Percentiles rank a stretch among this genome's conserved stretches.
phyloP scores from a whole-genome alignment of 2,113 vertebrate species.

The Sinocyclocheilus anshuiensis region DNA sequence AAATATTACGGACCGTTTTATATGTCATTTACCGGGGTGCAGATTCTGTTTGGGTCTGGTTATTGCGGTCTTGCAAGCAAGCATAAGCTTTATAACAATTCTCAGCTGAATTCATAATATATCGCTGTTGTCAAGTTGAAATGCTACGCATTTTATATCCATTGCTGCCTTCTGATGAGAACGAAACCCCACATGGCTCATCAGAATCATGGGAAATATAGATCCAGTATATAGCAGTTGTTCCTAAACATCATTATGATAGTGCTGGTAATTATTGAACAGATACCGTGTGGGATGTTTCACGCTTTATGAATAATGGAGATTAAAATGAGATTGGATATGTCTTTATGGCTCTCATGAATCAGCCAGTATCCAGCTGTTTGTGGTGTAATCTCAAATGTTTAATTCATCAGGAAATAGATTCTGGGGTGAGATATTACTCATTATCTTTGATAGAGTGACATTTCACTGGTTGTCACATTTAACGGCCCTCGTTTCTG shows the following conservation, averaged over 20 bases:
- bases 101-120: conserved; percentile 31
- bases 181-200: conserved; percentile 39
- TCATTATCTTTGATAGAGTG: conserved; percentile 57
- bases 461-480: conserved; percentile 49
- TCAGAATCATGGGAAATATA: conserved; percentile 46
- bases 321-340: conserved; percentile 56
- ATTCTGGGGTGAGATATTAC: conserved; percentile 51
- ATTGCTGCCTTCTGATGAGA: conserved; percentile 27
- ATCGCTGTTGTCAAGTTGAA: conserved; percentile 23
- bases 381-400: conserved; percentile 46
- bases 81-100: conserved; percentile 19
- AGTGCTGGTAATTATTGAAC: conserved; percentile 47
- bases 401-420: conserved; percentile 60
- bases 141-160: conserved; percentile 42
- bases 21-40: not conserved
- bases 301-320: conserved; percentile 52
- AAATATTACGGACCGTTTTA: no score
- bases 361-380: conserved; percentile 58
- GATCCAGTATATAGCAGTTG: conserved; percentile 18
- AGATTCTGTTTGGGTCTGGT: not conserved
- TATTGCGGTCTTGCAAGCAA: not conserved
- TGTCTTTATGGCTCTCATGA: conserved; percentile 52
- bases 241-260: conserved; percentile 44
- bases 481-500: conserved; percentile 35
- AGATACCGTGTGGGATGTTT: conserved; percentile 37